Evolutionary conservation across 2,113 vertebrate genomes (phyloP).

Genomic region (Oryzias javanicus): DNA sequence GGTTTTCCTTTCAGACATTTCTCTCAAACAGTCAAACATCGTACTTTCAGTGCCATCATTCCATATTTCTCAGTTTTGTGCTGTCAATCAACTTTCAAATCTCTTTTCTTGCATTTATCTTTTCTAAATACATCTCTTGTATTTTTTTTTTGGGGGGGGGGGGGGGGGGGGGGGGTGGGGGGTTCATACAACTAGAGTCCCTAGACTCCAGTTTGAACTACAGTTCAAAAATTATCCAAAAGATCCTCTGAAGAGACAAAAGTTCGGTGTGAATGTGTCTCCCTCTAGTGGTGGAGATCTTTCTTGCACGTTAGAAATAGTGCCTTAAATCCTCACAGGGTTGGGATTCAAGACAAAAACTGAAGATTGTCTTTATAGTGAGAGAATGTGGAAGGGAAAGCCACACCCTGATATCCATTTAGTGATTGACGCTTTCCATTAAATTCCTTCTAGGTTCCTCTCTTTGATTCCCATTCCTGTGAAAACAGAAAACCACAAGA

Average conservation of each 20-base stretch:
- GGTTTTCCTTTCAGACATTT: neutral
- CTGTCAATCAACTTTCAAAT: slow-evolving; percentile 2
- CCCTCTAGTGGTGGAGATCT: slow-evolving; percentile 54
- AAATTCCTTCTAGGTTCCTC: slow-evolving; percentile 76
- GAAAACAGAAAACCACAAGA: slow-evolving; percentile 14
- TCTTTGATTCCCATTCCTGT: slow-evolving; percentile 98
- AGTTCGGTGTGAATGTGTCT: slow-evolving; percentile 39
- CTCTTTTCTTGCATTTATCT: slow-evolving; percentile 13
- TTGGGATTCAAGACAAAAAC: slow-evolving; percentile 1
- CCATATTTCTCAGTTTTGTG: neutral
- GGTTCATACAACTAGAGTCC: neutral
- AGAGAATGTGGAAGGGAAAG: slow-evolving; percentile 1
- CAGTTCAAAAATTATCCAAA: neutral
- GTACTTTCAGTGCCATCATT: neutral
- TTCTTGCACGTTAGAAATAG: slow-evolving; percentile 17
- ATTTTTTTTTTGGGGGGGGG: slow-evolving; percentile 1
- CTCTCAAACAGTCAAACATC: slow-evolving; percentile 9
- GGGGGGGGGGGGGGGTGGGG: neutral
- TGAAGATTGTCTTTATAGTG: neutral
- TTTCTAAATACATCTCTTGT: neutral
- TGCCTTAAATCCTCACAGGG: neutral
- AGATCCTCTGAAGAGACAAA: neutral
- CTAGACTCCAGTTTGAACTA: neutral
- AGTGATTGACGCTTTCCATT: slow-evolving; percentile 9
- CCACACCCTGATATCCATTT: slow-evolving; percentile 10